Base-by-base conservation (phyloP, 2,113 vertebrate species). In the Larimichthys polyactis region DNA sequence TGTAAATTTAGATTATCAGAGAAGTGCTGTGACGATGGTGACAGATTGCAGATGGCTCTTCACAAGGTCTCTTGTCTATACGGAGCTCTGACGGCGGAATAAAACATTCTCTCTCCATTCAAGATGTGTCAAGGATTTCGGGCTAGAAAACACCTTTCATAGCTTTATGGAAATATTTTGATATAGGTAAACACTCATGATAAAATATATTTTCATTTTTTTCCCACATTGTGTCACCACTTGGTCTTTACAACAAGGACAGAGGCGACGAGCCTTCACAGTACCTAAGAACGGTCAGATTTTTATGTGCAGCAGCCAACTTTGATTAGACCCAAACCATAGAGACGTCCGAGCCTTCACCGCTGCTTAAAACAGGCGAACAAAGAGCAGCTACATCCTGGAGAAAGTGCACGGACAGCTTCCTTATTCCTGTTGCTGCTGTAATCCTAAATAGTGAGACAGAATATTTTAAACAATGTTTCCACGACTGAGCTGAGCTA, bases 1-100 rank as follows among this genome's bases (percentile, higher is more conserved):
- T 92, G 93, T 94, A 93, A 92, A 94, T 93, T 90, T 89, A 89
- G 90, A 91, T 94, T 79, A 94, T 91, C 84, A 90, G 87, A 91
- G 87, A 94, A 93, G 92, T 91, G 92, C 86, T 85, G 81, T 68
- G 87, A 87, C 79, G 78, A 85, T 80, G 15, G 79, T 93, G 92
- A 93, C 89, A 83, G 85, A 92, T 91, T 89, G 82, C 90, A 90
- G 73, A 85, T 89, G 87, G 72, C 71, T 79, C 66, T 40, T 71
- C 82, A 67, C 89, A 92, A 93, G 91, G 90, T 93, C 89, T 85
- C 84, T 17, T 79, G 88, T 91, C 87, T 88, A 22, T 80, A 57
- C 68, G 32, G 46, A 79, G 79, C 55, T 17, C 48, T 76, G 79
- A 71, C 72, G 63, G 75, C 46, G 59, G 74, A n/a, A 69, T 66